Conservation (phyloP, 2,113 vertebrate genomes). For the Python bivittatus region DNA sequence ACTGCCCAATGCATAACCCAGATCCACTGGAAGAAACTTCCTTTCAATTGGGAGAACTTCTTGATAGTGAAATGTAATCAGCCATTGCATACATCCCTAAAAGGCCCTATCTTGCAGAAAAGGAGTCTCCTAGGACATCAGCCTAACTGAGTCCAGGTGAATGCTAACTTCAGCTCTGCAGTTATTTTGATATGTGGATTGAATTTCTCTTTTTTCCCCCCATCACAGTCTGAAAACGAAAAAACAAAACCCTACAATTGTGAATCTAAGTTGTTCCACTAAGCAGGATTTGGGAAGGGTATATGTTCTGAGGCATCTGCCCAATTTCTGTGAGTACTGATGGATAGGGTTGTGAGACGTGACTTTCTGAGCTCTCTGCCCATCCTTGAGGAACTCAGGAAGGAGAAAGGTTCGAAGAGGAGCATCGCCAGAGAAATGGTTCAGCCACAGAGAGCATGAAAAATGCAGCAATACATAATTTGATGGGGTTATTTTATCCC, state of each 20-base stretch:
- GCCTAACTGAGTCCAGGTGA: neutral
- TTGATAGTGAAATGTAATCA: neutral
- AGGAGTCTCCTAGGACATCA: neutral
- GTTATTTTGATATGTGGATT: neutral
- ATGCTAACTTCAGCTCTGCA: neutral
- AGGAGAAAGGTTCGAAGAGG: neutral
- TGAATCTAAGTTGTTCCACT: accelerated
- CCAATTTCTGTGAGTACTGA: accelerated
- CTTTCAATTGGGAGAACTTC: neutral
- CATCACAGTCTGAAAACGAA: neutral
- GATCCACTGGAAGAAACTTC: neutral
- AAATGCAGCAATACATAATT: neutral
- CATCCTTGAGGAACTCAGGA: neutral
- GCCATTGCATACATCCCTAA: neutral
- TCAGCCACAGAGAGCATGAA: neutral
- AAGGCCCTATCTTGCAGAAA: neutral
- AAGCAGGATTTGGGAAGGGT: neutral
- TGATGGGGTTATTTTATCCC: accelerated
- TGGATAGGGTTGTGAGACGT: accelerated
- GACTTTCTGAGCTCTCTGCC: neutral
- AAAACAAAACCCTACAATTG: neutral
- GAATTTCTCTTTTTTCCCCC: neutral
- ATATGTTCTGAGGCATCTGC: accelerated
- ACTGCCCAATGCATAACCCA: neutral
- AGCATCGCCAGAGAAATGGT: neutral